These are phyloP conservation scores for Popillia japonica DNA, from an alignment of 1,140 invertebrate genomes.

Conservation along the genomic window DNA sequence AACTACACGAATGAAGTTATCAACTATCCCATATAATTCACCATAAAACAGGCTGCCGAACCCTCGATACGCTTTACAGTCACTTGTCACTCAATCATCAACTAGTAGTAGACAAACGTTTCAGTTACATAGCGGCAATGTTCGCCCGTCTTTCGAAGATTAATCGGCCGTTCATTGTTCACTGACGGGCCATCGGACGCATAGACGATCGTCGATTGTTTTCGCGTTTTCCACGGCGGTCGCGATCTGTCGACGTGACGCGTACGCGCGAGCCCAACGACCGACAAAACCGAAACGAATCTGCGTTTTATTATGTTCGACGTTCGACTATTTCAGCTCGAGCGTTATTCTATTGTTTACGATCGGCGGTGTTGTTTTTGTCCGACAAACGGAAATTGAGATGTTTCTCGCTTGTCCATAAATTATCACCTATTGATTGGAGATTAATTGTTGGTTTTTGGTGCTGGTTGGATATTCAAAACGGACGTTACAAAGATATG, in stretches of 20 bases:
- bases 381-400: neutral
- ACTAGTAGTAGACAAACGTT: neutral
- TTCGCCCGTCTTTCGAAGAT: neutral
- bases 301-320: neutral
- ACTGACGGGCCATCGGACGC: conserved; percentile 12
- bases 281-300: conserved; percentile 28
- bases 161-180: conserved; percentile 9
- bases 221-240: conserved; percentile 16
- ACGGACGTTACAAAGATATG: no score
- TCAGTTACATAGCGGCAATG: neutral
- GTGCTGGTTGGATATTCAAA: no score
- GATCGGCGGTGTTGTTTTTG: neutral
- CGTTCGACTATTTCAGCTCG: neutral
- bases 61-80: neutral
- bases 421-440: no score
- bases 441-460: no score
- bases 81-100: conserved; percentile 10
- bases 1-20: neutral
- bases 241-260: neutral
- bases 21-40: neutral
- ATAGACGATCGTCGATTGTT: conserved; percentile 19
- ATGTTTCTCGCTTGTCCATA: neutral
- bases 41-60: neutral
- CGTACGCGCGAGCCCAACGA: neutral
- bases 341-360: neutral